phyloP scores from a whole-genome alignment of 2,888 invertebrate species.

The Patella ulyssiponensis region DNA sequence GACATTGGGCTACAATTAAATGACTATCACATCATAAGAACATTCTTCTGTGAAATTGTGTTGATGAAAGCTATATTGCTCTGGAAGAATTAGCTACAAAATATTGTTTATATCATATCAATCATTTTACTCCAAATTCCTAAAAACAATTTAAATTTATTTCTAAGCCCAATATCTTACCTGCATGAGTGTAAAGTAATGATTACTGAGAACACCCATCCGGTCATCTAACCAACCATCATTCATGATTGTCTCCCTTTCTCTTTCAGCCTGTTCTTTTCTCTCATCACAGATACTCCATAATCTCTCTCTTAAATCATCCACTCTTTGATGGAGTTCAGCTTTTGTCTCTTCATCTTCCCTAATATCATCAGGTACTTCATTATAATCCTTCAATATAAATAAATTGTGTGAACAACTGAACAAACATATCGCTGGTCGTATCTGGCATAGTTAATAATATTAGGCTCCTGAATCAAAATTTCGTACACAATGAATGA shows the following conservation, averaged over 20 bases:
- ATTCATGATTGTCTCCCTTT: constrained; percentile 62
- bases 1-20: too few relatives aligned
- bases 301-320: constrained; percentile 69
- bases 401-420: too few relatives aligned
- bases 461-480: not conserved
- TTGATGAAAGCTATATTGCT: too few relatives aligned
- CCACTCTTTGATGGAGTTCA: constrained; percentile 71
- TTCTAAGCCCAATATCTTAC: constrained; percentile 27
- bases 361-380: constrained; percentile 69
- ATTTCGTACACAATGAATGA: not conserved
- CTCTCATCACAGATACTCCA: constrained; percentile 71
- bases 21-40: too few relatives aligned
- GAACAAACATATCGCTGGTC: too few relatives aligned
- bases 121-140: too few relatives aligned
- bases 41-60: too few relatives aligned
- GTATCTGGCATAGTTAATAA: not conserved
- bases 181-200: constrained; percentile 71
- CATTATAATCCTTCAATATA: constrained; percentile 66
- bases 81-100: too few relatives aligned
- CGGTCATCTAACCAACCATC: constrained; percentile 72
- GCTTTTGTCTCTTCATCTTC: constrained; percentile 71
- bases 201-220: constrained; percentile 70
- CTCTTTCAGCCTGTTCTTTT: constrained; percentile 69
- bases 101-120: too few relatives aligned
- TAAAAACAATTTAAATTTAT: too few relatives aligned